These are phyloP conservation scores for Chaenogobius annularis DNA, from an alignment of 2,113 vertebrate species.

Conservation along the genomic window DNA sequence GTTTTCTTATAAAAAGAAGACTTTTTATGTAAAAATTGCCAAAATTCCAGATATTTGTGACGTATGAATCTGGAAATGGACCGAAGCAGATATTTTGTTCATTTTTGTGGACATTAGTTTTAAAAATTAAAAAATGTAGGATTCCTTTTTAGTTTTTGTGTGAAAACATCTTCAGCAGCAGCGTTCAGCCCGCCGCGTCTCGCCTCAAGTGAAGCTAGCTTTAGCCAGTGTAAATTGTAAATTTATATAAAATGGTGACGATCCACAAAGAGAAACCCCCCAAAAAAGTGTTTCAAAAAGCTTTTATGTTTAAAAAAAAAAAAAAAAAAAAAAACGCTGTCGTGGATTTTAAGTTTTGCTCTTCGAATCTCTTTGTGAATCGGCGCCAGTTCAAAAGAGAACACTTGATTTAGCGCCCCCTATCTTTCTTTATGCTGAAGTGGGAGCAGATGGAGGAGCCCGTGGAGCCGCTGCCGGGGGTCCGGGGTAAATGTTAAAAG, in stretches of 20 bases:
- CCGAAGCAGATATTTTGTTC: too few relatives aligned
- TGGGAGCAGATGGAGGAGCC: constrained; percentile 97
- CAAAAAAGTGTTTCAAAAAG: neutral
- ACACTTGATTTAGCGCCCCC: constrained; percentile 95
- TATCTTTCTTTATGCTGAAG: constrained; percentile 99
- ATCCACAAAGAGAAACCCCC: constrained; percentile 88
- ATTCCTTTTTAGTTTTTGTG: too few relatives aligned
- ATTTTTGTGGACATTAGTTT: too few relatives aligned
- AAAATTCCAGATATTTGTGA: too few relatives aligned
- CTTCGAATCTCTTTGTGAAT: constrained; percentile 89
- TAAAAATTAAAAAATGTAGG: too few relatives aligned
- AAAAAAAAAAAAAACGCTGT: neutral
- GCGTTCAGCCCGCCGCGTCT: too few relatives aligned
- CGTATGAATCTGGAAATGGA: too few relatives aligned
- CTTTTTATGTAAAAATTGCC: too few relatives aligned
- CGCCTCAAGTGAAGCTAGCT: neutral
- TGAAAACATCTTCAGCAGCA: too few relatives aligned
- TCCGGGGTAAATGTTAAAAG: constrained; percentile 97
- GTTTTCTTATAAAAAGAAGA: too few relatives aligned
- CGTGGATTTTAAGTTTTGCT: neutral
- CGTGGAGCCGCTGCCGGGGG: constrained; percentile 94
- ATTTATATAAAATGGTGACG: constrained; percentile 76
- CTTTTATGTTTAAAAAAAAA: neutral
- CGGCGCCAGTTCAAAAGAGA: constrained; percentile 83
- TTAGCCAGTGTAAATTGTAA: constrained; percentile 22